Evolutionary conservation across 2,797 vertebrate species (phyloP).

Genomic region (Melanotaenia maccullochi): DNA sequence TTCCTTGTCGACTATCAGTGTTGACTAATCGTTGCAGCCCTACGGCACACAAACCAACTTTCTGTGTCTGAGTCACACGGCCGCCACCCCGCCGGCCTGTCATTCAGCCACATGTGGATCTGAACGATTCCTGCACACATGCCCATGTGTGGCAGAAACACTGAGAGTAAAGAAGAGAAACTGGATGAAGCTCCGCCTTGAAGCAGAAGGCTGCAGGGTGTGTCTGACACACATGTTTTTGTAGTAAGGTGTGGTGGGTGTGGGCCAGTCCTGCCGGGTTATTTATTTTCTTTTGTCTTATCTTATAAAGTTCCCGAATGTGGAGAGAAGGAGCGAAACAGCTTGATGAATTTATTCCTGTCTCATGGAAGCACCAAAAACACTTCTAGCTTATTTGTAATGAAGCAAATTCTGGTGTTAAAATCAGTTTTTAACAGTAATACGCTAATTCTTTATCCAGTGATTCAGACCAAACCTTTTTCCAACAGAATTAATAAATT

Average conservation of each 20-base stretch:
- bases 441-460: too few species aligned
- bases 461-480: too few species aligned
- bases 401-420: too few species aligned
- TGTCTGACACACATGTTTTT: constrained; percentile 41
- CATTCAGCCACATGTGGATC: constrained; percentile 56
- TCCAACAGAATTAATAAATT: too few species aligned
- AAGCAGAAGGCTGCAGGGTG: constrained; percentile 64
- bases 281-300: too few species aligned
- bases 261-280: constrained; percentile 32
- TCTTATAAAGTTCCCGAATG: constrained; percentile 56
- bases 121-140: constrained; percentile 26
- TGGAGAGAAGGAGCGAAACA: constrained; percentile 23
- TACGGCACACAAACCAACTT: too few species aligned
- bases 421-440: too few species aligned
- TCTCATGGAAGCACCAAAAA: too few species aligned
- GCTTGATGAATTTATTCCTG: constrained; percentile 7
- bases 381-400: too few species aligned
- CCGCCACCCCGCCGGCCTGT: background rate
- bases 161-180: background rate
- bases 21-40: too few species aligned
- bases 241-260: constrained; percentile 33
- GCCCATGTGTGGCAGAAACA: constrained; percentile 35
- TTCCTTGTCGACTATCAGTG: too few species aligned
- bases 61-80: too few species aligned
- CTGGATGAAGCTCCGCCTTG: constrained; percentile 52